A percentile compares a stretch with the other conserved stretches of the same genome.
Evolutionary conservation across 1,140 invertebrate species (phyloP).

Genomic region (Trichonephila inaurata): DNA sequence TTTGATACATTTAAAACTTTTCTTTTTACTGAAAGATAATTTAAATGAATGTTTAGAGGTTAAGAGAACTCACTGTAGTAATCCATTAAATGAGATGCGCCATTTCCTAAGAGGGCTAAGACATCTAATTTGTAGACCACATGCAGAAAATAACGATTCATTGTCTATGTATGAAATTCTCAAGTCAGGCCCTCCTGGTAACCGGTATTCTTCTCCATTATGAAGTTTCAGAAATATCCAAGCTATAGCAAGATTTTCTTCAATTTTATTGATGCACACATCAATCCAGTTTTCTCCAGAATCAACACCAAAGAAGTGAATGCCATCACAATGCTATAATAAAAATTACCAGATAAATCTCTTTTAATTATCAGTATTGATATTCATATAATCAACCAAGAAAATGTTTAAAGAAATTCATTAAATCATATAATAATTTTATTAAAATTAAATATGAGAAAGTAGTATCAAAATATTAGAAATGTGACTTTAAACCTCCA

Average conservation of each 20-base stretch:
- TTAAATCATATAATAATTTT: too few relatives aligned
- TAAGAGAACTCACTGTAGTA: conserved; percentile 51
- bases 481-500: too few relatives aligned
- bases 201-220: conserved; percentile 25
- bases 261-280: conserved; percentile 46
- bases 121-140: conserved; percentile 53
- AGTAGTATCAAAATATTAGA: too few relatives aligned
- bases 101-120: conserved; percentile 61
- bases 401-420: too few relatives aligned
- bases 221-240: conserved; percentile 45
- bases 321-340: conserved; percentile 43
- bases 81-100: conserved; percentile 67
- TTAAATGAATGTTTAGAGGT: background rate
- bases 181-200: background rate
- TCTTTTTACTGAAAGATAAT: too few relatives aligned
- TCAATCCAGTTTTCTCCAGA: conserved; percentile 5
- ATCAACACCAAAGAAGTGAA: conserved; percentile 60
- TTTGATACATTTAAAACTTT: too few relatives aligned
- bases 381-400: too few relatives aligned
- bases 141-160: conserved; percentile 1
- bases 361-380: too few relatives aligned
- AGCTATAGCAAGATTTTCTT: conserved; percentile 9
- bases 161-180: conserved; percentile 37
- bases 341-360: background rate
- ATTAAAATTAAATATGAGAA: too few relatives aligned